phyloP scores from a whole-genome alignment of 1,140 invertebrate genomes.

The Cherax destructor region DNA sequence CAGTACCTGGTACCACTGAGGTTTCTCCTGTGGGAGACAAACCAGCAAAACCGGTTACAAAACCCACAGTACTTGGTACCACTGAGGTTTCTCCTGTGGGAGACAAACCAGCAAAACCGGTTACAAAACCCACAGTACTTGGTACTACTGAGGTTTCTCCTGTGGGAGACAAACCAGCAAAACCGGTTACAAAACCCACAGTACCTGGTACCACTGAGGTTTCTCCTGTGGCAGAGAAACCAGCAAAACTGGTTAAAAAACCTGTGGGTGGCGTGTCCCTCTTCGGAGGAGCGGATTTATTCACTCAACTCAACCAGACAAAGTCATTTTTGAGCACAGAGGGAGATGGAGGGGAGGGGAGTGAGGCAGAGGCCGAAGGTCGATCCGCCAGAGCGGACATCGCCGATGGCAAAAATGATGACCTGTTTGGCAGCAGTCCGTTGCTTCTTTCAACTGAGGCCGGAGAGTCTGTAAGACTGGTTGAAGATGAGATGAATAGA shows the following conservation, averaged over 20 bases:
- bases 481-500: neutral
- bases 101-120: no score
- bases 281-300: constrained; percentile 53
- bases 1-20: no score
- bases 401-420: neutral
- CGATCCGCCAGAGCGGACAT: neutral
- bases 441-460: neutral
- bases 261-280: constrained; percentile 52
- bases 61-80: no score
- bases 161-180: no score
- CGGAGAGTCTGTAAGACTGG: neutral
- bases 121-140: no score
- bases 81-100: no score
- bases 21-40: no score
- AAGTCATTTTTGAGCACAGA: neutral
- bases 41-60: no score
- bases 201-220: neutral
- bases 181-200: no score
- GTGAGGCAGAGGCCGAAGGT: no score
- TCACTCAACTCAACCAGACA: constrained; percentile 25
- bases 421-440: constrained; percentile 30
- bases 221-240: neutral
- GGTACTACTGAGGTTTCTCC: no score
- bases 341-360: neutral
- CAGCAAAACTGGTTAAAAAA: constrained; percentile 8